Evolutionary conservation across 1,140 invertebrate genomes (phyloP), one percentile per base, ranked within the genome.

Genomic region (Leptopilina boulardi): DNA sequence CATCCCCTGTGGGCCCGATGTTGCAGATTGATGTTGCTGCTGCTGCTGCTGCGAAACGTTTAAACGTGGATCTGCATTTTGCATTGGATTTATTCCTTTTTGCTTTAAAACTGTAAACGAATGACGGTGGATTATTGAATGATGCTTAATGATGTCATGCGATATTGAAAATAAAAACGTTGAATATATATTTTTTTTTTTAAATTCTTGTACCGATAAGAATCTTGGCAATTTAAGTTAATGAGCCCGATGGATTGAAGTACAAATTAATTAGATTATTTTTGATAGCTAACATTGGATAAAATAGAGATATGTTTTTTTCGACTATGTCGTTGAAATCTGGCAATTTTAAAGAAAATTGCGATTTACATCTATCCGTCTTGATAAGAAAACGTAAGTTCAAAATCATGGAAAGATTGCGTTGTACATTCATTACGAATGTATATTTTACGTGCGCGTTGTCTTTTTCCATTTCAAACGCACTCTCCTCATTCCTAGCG

Each of bases 31-130:
- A 85, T 89, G 89, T 82, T 89, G 89, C 82, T 89, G 89, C 83
- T 88, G 87, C 86, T 89, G 89, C 83, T 89, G 89, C 83, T 89
- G 89, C 83, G 89, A 87, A 86, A 88, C 87, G 85, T 89, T 88
- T 84, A 90, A 87, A 87, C 89, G 89, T 85, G 89, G 89, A 80
- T 88, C 89, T 85, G 89, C 85, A 89, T 90, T 90, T 88, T 90
- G 85, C 87, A 90, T 90, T 87, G 89, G 88, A 88, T 91, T 91
- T 89, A 91, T 91, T 88, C 89, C 90, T 90, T 91, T 91, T 89
- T 91, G 91, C 86, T 91, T 91, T 86, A 91, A 88, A 88, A 91
- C 91, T 91, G 88, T 86, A 91, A 91, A 88, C 85, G 86, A 90
- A 90, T 89, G 86, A 88, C 87, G 87, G 83, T 87, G 83, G 76